Evolutionary conservation across 2,113 vertebrate species (phyloP), one percentile per base, ranked within the genome.

Genomic region (Empidonax alnorum): DNA sequence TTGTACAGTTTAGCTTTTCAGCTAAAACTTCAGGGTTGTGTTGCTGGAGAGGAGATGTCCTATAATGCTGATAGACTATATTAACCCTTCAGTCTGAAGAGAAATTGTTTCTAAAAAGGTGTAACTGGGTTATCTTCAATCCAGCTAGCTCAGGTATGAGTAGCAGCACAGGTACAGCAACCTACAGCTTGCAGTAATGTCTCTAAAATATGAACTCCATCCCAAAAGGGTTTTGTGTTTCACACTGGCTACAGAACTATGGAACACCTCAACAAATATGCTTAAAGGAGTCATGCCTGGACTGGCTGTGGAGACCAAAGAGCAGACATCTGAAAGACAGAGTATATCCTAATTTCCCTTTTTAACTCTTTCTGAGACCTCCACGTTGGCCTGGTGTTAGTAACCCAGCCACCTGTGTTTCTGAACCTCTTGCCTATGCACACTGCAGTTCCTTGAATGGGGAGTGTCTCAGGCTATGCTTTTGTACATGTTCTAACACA

Each of bases 301-400:
- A n/a, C 11, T 10, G 4, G 4, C 16, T 52, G 15, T 28, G 14
- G 5, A 30, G 4, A 67, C 21, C 15, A 33, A 84, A 47, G 30
- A 15, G 9, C 8, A 75, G 13, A 33, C 1, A 19, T 55, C 65
- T 63, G 30, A 82, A 78, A 68, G 24, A 37, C 5, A 19, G 3
- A 20, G 3, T 23, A 33, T 21, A 11, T n/a, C 6, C 13, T 2
- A 14, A 6, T 85, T 85, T 72, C 24, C 9, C 4, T 5, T 65
- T 71, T 49, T 41, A 27, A 44, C 33, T 49, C 31, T 47, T 81
- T 65, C 7, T 47, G 30, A 16, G 21, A 53, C 39, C 10, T 79
- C 20, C 9, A 8, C 4, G 17, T 5, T 59, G 28, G 2, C 9
- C 5, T 56, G 9, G 3, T 47, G 1, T 35, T 46, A 25, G 19